Base-by-base conservation (phyloP, 2,797 vertebrate species). In the Graptemys geographica region DNA sequence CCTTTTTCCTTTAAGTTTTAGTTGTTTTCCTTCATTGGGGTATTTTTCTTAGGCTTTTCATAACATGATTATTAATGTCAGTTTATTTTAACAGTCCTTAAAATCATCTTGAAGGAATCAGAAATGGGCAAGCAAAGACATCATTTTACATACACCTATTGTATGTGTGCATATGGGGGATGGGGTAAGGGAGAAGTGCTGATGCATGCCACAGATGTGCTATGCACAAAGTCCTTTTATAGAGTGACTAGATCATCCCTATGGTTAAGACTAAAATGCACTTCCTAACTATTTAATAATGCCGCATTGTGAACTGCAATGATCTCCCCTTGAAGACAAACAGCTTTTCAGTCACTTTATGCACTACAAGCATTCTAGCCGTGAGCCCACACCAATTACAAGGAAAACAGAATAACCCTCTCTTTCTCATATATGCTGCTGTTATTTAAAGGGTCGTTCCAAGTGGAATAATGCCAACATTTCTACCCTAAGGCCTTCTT, bases 381-480 rank as follows among this genome's bases (percentile, higher is more conserved):
- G 25, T 82, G n/a, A 87, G 16, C 80, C 90, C 79, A 79, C 81
- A 92, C 57, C 88, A 96, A 93, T 97, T 96, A 95, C 89, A 96
- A 95, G 57, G 69, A 92, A 96, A 97, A 87, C 53, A 96, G 90
- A 96, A 95, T 93, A 95, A 81, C 19, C 51, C 76, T 80, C 53
- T 93, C 55, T 87, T 94, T 96, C 83, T 96, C 33, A 78, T 83
- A 85, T 79, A 33, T 88, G 53, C 80, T 97, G 59, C 81, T 96
- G 96, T 96, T 97, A 94, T 95, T 94, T 97, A 93, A 97, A 93
- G 12, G 96, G 53, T 82, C 51, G 89, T 97, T 97, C 55, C 88
- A 97, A 94, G 85, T 94, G 93, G 94, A 95, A 83, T 87, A 89
- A 80, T 81, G 97, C 93, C 97, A 98, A 52, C 28, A 79, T 95